Conservation (phyloP, 1,140 invertebrate genomes). For the Solen grandis region DNA sequence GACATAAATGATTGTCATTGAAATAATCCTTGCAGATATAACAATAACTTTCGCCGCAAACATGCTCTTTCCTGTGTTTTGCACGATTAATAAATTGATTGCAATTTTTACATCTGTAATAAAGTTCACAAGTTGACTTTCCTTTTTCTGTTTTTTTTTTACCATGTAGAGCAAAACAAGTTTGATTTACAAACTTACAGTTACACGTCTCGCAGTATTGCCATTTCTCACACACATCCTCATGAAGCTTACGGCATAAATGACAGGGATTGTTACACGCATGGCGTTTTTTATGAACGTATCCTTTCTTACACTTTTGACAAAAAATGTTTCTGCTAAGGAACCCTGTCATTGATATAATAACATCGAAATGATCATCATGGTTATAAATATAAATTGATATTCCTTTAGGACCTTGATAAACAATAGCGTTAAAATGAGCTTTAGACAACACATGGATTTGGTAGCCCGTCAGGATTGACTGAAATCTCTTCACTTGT, state of each 20-base stretch:
- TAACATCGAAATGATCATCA: slow-evolving; percentile 51
- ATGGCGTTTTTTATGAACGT: slow-evolving; percentile 42
- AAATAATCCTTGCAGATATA: slow-evolving; percentile 50
- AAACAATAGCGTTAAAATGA: no score
- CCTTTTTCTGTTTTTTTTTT: not conserved
- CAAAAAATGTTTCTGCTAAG: slow-evolving; percentile 49
- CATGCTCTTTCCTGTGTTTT: slow-evolving; percentile 29
- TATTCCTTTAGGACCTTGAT: slow-evolving; percentile 35
- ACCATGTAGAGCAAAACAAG: slow-evolving; percentile 12
- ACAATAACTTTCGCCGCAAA: slow-evolving; percentile 50
- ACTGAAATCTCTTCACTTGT: slow-evolving; percentile 41
- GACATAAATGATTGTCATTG: slow-evolving; percentile 41
- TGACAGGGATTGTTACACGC: no score
- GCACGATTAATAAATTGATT: slow-evolving; percentile 37
- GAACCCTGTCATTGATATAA: no score
- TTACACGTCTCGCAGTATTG: no score
- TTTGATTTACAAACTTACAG: no score
- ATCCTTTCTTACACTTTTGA: slow-evolving; percentile 48
- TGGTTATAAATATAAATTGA: slow-evolving; percentile 47
- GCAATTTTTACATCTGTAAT: slow-evolving; percentile 39
- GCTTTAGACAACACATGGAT: slow-evolving; percentile 49
- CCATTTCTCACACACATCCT: slow-evolving; percentile 20
- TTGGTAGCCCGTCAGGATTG: slow-evolving; percentile 11
- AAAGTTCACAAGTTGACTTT: no score
- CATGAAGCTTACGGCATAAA: slow-evolving; percentile 28